A percentile compares a stretch with the other conserved stretches of the same genome.
phyloP scores from a whole-genome alignment of 2,888 invertebrate genomes.

The Aporophyla lueneburgensis region DNA sequence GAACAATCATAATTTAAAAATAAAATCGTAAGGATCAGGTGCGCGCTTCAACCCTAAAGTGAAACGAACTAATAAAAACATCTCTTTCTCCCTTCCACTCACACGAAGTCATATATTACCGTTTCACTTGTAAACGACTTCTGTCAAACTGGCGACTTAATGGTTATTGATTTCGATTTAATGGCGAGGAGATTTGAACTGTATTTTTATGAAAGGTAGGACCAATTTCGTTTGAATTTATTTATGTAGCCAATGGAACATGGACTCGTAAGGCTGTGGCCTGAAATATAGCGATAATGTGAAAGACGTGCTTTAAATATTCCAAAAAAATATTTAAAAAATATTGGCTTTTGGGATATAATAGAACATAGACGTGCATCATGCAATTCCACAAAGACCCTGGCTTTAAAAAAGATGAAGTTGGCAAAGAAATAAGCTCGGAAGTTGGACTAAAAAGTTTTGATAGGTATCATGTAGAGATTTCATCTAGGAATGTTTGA shows the following conservation, averaged over 20 bases:
- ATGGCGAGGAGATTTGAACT: constrained; percentile 72
- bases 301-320: constrained; percentile 43
- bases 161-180: constrained; percentile 86
- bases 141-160: constrained; percentile 86
- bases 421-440: background rate
- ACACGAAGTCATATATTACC: constrained; percentile 67
- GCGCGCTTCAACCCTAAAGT: constrained; percentile 81
- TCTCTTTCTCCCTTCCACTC: constrained; percentile 75
- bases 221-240: constrained; percentile 60
- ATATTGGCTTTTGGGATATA: background rate
- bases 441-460: background rate
- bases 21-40: constrained; percentile 88
- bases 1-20: constrained; percentile 82
- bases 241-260: constrained; percentile 52
- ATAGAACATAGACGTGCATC: background rate
- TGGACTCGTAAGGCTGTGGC: constrained; percentile 55
- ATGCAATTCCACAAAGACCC: background rate
- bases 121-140: constrained; percentile 81
- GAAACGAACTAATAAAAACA: constrained; percentile 74
- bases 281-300: constrained; percentile 58
- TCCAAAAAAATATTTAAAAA: constrained; percentile 3
- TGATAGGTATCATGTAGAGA: background rate
- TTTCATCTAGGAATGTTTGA: too few species aligned
- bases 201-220: constrained; percentile 66
- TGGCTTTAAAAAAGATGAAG: background rate